Evolutionary conservation across 2,888 invertebrate genomes (phyloP), one percentile per base, ranked within the genome.

Genomic region (Melolontha melolontha): DNA sequence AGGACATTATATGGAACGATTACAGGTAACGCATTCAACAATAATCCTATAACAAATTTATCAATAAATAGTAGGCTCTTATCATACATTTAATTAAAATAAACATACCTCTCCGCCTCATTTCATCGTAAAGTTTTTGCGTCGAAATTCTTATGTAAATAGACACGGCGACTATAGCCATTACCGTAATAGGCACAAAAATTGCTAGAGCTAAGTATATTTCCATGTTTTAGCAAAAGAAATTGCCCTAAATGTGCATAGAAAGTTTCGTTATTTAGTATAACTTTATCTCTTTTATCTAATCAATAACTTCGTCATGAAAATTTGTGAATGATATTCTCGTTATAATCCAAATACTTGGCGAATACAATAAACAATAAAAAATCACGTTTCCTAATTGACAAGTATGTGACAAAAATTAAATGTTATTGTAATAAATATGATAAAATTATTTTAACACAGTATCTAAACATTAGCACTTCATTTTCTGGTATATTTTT

Each of bases 91-190:
- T 27, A 10, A 50, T 22, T 50, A 50, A 17, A 22, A 50, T 7
- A 54, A 34, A 27, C 52, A 17, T 44, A 67, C 67, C 67, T 39
- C 64, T 39, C 16, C 14, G 51, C 17, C 52, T 51, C 62, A 67
- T 63, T 22, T 67, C 67, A 39, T 47, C 54, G 40, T 52, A 62
- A 10, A 67, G 55, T 39, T 55, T 67, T n/a, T 42, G 62, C 0
- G 67, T 62, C 16, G 59, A 49, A n/a, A 64, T 22, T 34, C 42
- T 64, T 44, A 67, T 67, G 12, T 67, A 67, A 6, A 54, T 29
- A 7, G 52, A 40, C 12, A 49, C 52, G 14, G 47, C 41, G 22
- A 67, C 44, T 42, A 67, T 63, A 12, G 40, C 41, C 11, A 67
- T 52, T 17, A 63, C 42, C 8, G 40, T 54, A 49, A 67, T 34